phyloP scores from a whole-genome alignment of 2,888 invertebrate species.

The Acronicta psi region DNA sequence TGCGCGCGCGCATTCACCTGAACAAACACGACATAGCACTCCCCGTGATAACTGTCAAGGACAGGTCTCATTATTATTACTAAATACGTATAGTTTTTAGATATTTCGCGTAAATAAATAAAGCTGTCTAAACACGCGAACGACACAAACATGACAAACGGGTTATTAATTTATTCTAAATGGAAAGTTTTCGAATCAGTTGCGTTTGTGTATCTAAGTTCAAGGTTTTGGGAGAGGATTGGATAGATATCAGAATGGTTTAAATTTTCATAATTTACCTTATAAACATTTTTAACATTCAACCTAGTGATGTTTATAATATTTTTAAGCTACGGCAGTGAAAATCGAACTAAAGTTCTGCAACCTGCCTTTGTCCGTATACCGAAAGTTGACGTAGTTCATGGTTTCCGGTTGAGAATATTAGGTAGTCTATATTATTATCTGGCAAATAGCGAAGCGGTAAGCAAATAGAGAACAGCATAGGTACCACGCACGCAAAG shows the following conservation, averaged over 20 bases:
- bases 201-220: background rate
- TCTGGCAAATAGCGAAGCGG: too few relatives aligned
- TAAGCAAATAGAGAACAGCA: too few relatives aligned
- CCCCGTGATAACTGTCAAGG: slow-evolving; percentile 56
- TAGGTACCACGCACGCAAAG: too few relatives aligned
- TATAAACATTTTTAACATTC: too few relatives aligned
- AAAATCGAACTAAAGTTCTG: too few relatives aligned
- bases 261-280: background rate
- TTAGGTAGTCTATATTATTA: too few relatives aligned
- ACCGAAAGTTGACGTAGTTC: too few relatives aligned
- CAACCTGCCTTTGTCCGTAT: too few relatives aligned
- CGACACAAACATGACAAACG: slow-evolving; percentile 9
- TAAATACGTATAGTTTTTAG: slow-evolving; percentile 16
- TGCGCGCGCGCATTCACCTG: slow-evolving; percentile 52
- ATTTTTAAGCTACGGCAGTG: too few relatives aligned
- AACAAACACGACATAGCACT: slow-evolving; percentile 47
- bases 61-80: slow-evolving; percentile 35
- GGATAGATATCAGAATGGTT: background rate
- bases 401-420: too few relatives aligned
- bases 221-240: background rate
- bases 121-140: slow-evolving; percentile 7
- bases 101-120: slow-evolving; percentile 14
- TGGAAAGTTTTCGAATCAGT: slow-evolving; percentile 1
- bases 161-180: slow-evolving; percentile 1
- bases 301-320: too few relatives aligned